Percentiles rank a stretch among this genome's conserved stretches.
phyloP scores from a whole-genome alignment of 2,888 invertebrate species.

The Mesopsocus fuscifrons region DNA sequence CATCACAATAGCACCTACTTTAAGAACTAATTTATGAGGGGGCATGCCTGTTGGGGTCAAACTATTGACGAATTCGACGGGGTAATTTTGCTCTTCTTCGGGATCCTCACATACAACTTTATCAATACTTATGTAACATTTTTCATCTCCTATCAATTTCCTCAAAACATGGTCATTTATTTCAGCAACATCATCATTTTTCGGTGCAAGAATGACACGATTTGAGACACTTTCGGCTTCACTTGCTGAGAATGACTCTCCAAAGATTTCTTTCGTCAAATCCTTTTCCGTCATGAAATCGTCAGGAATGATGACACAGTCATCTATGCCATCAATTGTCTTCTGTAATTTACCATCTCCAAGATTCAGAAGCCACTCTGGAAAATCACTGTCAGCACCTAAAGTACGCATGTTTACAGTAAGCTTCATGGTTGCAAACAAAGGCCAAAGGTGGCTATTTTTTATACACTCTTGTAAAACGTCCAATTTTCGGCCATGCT shows the following conservation, averaged over 20 bases:
- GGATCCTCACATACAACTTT: too few relatives aligned
- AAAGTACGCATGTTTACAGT: neutral
- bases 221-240: too few relatives aligned
- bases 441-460: neutral
- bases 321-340: neutral
- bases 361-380: neutral
- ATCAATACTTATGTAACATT: too few relatives aligned
- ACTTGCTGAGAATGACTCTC: too few relatives aligned
- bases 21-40: too few relatives aligned
- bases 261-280: too few relatives aligned
- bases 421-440: neutral
- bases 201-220: neutral
- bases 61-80: too few relatives aligned
- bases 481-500: neutral
- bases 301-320: too few relatives aligned
- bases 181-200: neutral
- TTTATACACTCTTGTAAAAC: conserved; percentile 2
- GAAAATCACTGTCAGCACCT: neutral
- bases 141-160: too few relatives aligned
- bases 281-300: neutral
- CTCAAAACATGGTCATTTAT: neutral
- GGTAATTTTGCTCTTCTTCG: too few relatives aligned
- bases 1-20: too few relatives aligned
- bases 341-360: neutral
- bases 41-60: too few relatives aligned